Base-by-base conservation (phyloP, 2,113 vertebrate genomes). In the Sinocyclocheilus grahami region DNA sequence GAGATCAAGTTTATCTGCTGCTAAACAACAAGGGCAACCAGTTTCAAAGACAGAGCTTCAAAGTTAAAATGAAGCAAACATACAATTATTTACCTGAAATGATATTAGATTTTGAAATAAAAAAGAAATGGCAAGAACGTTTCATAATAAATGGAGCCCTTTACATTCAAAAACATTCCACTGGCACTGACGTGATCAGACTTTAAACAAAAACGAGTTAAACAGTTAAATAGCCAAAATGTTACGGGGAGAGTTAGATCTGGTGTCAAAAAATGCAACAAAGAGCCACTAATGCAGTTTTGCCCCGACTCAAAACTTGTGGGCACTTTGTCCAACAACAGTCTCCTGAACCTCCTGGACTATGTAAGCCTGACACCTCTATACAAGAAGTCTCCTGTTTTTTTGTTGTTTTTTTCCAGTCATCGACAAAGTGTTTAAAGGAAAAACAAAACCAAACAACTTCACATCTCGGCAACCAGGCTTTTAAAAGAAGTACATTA, bases 141-240 rank as follows among this genome's bases (percentile, higher is more conserved):
- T 89, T 78, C 72, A 82, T 65, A 78, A 65, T 82, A 87, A 74
- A 84, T 84, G 78, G 74, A 87, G 86, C 86, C 86, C 86, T 89
- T 87, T 67, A 89, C 88, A 78, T 89, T 85, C 27, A 85, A 77
- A 58, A 27, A 80, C 86, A 87, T 65, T 82, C 71, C 78, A 82
- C 62, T 87, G 69, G 85, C 51, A 82, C 62, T 87, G 69, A 87
- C 39, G 60, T 78, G 79, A 85, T 85, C 74, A 80, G 51, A 65
- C 55, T 30, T 63, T 42, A 13, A 71, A 60, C 3, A 74, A 39
- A 78, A 82, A 75, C 1, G 8, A 33, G 27, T 79, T 79, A 83
- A 86, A 86, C 87, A 85, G 85, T 87, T 74, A 83, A 87, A 48
- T 76, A 82, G 83, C 83, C 86, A 83, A 87, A 82, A 78, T 75